These are phyloP conservation scores for Anthopleura xanthogrammica DNA, from an alignment of 92 coral and sea anemone genomes.

Conservation along the genomic window DNA sequence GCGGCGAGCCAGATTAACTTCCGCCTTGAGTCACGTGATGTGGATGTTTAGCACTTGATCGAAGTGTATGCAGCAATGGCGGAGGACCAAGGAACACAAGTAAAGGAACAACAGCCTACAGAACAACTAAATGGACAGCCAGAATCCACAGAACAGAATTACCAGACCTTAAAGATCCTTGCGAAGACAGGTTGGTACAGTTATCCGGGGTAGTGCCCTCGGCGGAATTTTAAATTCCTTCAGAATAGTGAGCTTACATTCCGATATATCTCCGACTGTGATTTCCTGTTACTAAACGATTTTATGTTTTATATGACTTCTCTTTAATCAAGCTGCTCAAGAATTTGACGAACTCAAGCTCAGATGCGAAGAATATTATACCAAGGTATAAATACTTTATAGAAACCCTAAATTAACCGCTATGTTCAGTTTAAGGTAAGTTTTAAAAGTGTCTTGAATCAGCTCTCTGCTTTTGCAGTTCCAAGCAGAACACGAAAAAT, in stretches of 20 bases:
- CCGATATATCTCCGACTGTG: conserved; percentile 4
- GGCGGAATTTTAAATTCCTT: neutral
- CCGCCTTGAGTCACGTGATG: conserved; percentile 6
- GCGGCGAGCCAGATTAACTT: neutral
- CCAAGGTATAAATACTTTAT: conserved; percentile 58
- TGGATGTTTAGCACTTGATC: neutral
- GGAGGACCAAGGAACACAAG: neutral
- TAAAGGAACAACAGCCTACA: conserved; percentile 15
- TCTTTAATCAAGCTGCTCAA: conserved; percentile 53
- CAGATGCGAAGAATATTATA: conserved; percentile 78
- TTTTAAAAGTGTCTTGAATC: conserved; percentile 7
- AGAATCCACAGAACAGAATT: conserved; percentile 54
- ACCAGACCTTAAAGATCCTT: conserved; percentile 56
- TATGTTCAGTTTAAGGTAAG: neutral
- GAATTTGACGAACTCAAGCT: conserved; percentile 83
- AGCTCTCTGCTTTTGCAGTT: conserved; percentile 46
- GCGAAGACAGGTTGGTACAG: conserved; percentile 64
- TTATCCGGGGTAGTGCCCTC: neutral
- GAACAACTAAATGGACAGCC: conserved; percentile 34
- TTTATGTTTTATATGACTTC: conserved; percentile 7
- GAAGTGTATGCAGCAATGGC: conserved; percentile 16
- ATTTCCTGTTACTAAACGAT: conserved; percentile 19
- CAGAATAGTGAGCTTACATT: neutral
- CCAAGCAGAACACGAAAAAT: conserved; percentile 76
- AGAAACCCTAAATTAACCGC: neutral